Base-by-base conservation (phyloP, 2,797 vertebrate genomes). In the Gobio occitaniae region DNA sequence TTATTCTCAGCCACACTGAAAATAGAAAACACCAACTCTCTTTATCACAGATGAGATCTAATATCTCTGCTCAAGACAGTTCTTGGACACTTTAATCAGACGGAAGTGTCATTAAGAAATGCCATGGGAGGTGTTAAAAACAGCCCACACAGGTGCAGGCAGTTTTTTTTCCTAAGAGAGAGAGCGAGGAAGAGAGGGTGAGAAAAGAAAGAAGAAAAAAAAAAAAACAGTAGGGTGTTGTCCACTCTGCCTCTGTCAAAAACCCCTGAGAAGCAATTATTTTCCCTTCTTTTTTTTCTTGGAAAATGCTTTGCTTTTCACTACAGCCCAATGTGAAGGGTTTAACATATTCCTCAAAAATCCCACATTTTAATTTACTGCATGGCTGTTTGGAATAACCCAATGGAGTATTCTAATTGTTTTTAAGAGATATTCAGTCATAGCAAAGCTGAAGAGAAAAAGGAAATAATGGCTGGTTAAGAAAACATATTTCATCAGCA, bases 221-320 rank as follows among this genome's bases (percentile, higher is more conserved):
- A n/a, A 25, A 25, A 25, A 69, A 63, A 47, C 70, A 80, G 75
- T 83, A 90, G 88, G 90, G 91, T 90, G 89, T 89, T 90, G 91
- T 93, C 91, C 86, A 88, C 77, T 88, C 90, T 89, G 91, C 90
- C 86, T 90, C 90, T 90, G 86, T 85, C 83, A 88, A 86, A 93
- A 93, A 92, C 63, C 90, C 90, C 75, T 86, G 87, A 92, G 90
- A 92, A 89, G 48, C 81, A 90, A 91, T 92, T 93, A 88, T 93
- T 91, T 90, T 87, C 84, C 88, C 85, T 92, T 89, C 85, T 85
- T 90, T 88, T 93, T 93, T 91, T 90, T 90, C 89, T 93, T 93
- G 90, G 92, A 92, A 86, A 77, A 78, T n/a, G 54, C 74, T 78
- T 88, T 85, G 84, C 77, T 86, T 86, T 86, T 89, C 86, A 91